These are phyloP conservation scores for Microplitis demolitor DNA, from an alignment of 1,140 invertebrate species.

Conservation along the genomic window DNA sequence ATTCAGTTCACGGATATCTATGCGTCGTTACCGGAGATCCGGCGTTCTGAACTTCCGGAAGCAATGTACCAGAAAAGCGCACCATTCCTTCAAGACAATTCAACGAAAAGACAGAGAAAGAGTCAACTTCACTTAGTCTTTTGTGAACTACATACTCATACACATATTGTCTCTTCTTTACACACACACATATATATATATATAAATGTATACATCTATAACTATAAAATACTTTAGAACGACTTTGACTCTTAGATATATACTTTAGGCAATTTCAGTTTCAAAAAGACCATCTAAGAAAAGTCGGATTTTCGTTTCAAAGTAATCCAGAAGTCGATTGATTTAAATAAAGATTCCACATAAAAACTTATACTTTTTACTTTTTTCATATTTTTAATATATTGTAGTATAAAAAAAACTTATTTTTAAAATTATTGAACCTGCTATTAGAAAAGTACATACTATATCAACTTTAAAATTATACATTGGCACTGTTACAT, in stretches of 20 bases:
- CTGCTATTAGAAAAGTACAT: no score
- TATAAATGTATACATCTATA: not conserved
- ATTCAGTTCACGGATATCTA: constrained; percentile 20
- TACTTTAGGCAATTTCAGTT: not conserved
- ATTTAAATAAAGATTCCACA: not conserved
- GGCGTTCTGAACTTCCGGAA: constrained; percentile 5
- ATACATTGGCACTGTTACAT: no score
- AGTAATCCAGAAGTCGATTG: not conserved
- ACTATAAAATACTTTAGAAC: not conserved
- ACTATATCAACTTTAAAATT: no score
- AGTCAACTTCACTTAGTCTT: not conserved
- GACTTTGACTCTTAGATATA: no score
- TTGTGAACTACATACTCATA: not conserved
- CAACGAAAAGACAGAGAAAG: not conserved
- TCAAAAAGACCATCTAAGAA: not conserved
- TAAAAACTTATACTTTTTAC: not conserved
- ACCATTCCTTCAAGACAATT: constrained; percentile 6
- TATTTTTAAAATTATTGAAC: no score
- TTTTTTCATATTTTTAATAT: not conserved
- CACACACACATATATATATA: not conserved
- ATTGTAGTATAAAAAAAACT: no score
- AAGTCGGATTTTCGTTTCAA: not conserved
- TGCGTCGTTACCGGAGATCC: constrained; percentile 11
- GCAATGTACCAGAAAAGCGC: constrained; percentile 11
- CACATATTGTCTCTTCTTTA: not conserved